Evolutionary conservation across 2,797 vertebrate genomes (phyloP).

Genomic region (Harpagifer antarcticus): DNA sequence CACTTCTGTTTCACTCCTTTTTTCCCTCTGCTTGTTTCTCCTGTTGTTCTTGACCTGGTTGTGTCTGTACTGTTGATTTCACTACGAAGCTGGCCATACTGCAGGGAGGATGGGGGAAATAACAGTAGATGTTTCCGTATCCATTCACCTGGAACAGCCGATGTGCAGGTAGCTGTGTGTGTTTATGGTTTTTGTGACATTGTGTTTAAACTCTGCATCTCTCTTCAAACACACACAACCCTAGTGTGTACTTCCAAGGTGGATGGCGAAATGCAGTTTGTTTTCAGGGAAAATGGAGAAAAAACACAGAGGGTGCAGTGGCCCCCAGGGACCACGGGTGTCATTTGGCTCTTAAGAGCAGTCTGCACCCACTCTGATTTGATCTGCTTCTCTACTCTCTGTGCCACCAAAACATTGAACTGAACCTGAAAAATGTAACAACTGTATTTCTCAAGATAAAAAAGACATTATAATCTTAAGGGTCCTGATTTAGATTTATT

Average conservation of each 20-base stretch:
- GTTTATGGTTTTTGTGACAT: constrained; percentile 18
- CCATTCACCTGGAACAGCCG: constrained; percentile 44
- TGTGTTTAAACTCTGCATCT: constrained; percentile 30
- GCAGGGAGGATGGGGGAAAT: constrained; percentile 40
- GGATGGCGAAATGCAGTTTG: constrained; percentile 53
- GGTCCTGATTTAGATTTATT: not conserved
- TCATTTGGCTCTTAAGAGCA: constrained; percentile 48
- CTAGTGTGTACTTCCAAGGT: constrained; percentile 21
- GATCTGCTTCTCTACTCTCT: constrained; percentile 36
- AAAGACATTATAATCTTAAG: not conserved
- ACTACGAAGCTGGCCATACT: constrained; percentile 2
- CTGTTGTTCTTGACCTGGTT: constrained; percentile 48
- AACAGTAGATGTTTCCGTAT: constrained; percentile 39
- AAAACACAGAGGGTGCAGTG: constrained; percentile 54
- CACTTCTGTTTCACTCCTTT: not conserved
- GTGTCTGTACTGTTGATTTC: constrained; percentile 24
- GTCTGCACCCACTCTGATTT: constrained; percentile 27
- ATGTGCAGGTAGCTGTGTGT: constrained; percentile 10
- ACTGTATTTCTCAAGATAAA: not conserved
- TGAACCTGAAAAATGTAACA: not conserved
- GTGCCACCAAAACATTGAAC: not conserved
- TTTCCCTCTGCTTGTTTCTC: not conserved
- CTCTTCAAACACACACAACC: constrained; percentile 28
- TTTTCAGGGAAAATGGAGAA: constrained; percentile 52
- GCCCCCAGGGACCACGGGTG: constrained; percentile 46